These are phyloP conservation scores for Mizuhopecten yessoensis DNA, from an alignment of 1,140 invertebrate species.

Conservation along the genomic window DNA sequence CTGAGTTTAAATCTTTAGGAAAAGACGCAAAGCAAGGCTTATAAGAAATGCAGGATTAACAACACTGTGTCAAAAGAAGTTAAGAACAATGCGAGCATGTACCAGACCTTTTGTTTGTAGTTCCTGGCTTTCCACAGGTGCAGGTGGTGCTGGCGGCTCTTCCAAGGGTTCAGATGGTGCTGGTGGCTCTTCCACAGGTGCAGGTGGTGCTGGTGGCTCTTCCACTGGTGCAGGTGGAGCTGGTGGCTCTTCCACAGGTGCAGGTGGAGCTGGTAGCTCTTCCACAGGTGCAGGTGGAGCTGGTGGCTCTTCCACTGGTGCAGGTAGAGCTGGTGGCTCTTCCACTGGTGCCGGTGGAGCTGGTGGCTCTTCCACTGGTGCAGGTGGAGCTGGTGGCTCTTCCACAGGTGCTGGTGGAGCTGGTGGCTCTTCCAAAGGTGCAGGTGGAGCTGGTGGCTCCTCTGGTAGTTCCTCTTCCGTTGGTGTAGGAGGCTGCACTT, in stretches of 20 bases:
- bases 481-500: neutral
- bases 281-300: conserved; percentile 2
- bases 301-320: conserved; percentile 11
- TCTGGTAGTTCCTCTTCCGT: neutral
- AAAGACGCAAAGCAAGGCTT: neutral
- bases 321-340: neutral
- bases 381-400: neutral
- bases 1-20: too few relatives aligned
- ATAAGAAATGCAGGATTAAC: neutral
- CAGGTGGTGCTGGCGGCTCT: neutral
- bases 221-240: conserved; percentile 21
- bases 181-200: neutral
- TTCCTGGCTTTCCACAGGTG: neutral
- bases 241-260: conserved; percentile 29
- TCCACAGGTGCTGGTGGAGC: conserved; percentile 12
- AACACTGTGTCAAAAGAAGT: neutral
- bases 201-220: conserved; percentile 9
- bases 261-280: neutral
- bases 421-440: neutral
- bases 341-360: neutral
- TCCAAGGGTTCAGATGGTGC: neutral
- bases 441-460: neutral
- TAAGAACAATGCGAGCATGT: neutral
- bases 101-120: neutral
- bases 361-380: neutral